A percentile compares a stretch with the other conserved stretches of the same genome.
Conservation (phyloP, 2,797 vertebrate species). For the Steatocranus sp. region DNA sequence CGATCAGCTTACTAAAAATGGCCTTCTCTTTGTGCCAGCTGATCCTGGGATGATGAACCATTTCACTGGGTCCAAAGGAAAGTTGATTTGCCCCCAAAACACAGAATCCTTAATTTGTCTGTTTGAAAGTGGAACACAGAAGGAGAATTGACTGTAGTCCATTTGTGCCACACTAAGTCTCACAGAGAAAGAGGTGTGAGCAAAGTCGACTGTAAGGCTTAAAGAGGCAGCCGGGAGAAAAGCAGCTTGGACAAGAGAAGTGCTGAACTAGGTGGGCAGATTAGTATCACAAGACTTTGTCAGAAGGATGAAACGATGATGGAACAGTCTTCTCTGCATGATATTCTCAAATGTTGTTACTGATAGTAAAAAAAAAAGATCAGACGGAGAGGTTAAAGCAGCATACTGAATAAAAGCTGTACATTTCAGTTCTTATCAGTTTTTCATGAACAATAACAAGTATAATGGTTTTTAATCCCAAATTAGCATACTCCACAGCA, state of each 20-base stretch:
- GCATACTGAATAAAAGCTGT: not conserved
- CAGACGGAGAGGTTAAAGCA: not conserved
- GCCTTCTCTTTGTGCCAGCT: constrained; percentile 49
- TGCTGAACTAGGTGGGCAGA: constrained; percentile 45
- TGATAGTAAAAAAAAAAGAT: constrained; percentile 22
- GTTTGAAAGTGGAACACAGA: constrained; percentile 42
- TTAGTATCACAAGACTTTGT: constrained; percentile 57
- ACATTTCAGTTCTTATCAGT: not conserved
- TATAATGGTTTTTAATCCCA: constrained; percentile 34
- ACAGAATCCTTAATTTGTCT: constrained; percentile 51
- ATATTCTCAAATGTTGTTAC: constrained; percentile 51
- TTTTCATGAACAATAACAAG: constrained; percentile 23
- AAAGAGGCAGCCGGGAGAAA: constrained; percentile 24
- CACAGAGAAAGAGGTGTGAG: constrained; percentile 40
- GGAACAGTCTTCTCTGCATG: constrained; percentile 44
- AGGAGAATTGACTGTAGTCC: constrained; percentile 14
- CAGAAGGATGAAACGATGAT: constrained; percentile 61
- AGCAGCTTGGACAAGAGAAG: constrained; percentile 44
- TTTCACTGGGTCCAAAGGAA: constrained; percentile 55
- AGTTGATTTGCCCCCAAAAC: constrained; percentile 63
- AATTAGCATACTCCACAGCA: constrained; percentile 44
- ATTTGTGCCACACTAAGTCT: constrained; percentile 23
- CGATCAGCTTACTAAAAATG: constrained; percentile 46
- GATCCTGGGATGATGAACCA: constrained; percentile 55
- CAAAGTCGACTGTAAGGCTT: constrained; percentile 33